Conservation (phyloP, 2,888 invertebrate species). For the Drosophila siamana region DNA sequence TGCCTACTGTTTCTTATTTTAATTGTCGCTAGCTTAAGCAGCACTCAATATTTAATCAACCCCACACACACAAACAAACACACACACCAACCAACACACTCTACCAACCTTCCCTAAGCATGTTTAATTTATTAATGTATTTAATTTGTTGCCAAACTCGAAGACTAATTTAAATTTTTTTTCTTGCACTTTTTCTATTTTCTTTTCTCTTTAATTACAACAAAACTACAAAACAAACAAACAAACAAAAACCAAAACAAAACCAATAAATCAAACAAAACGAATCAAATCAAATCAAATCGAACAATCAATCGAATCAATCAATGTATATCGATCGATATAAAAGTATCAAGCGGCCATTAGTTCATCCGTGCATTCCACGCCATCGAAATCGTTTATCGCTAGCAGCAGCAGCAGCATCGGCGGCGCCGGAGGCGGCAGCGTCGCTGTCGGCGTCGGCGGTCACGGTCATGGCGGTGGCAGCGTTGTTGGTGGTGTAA, state of each 20-base stretch:
- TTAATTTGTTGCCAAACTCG: conserved; percentile 65
- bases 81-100: conserved; percentile 14
- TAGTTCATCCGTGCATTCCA: conserved; percentile 88
- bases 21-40: conserved; percentile 61
- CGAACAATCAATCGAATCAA: conserved; percentile 36
- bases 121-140: conserved; percentile 66
- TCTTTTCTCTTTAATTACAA: conserved; percentile 71
- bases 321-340: conserved; percentile 14
- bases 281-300: conserved; percentile 19
- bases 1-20: conserved; percentile 54
- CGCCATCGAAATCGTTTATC: conserved; percentile 89
- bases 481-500: conserved; percentile 71
- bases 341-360: conserved; percentile 95
- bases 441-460: conserved; percentile 62
- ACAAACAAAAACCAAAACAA: conserved; percentile 30
- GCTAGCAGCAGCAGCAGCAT: conserved; percentile 63
- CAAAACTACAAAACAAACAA: conserved; percentile 40
- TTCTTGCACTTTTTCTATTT: conserved; percentile 79
- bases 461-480: conserved; percentile 75
- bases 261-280: conserved; percentile 28
- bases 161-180: conserved; percentile 77
- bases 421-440: conserved; percentile 50
- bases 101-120: conserved; percentile 46
- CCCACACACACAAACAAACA: conserved; percentile 26
- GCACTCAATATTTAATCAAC: conserved; percentile 42